Base-by-base conservation (phyloP, 2,888 invertebrate species). In the Boloria euphrosyne region DNA sequence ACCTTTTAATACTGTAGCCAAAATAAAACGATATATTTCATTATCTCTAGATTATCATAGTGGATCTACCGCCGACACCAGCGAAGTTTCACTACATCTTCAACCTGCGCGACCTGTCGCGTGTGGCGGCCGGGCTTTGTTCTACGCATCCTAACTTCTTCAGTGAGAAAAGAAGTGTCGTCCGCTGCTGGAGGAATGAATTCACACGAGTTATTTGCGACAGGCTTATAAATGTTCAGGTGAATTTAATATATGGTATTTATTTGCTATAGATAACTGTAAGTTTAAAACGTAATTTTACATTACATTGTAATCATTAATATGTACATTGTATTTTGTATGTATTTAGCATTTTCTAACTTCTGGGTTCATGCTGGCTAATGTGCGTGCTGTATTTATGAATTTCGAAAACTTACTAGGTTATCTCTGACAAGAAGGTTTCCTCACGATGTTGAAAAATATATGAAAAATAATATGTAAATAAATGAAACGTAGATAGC, bases 31-130 rank as follows among this genome's bases (percentile, higher is more conserved):
- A 17, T 17, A n/a, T 22, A 49, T 7, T 4, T 16, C 7, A 49
- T 31, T 44, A 13, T 54, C 22, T 3, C 80, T 49, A 96, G 96
- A 92, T 93, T 74, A 93, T 97, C 50, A 94, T 96, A 68, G 91
- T 93, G 18, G 96, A 97, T 69, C 89, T 98, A 62, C 97, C 98
- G 0, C 97, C 98, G 1, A 98, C 98, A 0, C 98, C 98, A 0
- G 95, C 96, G 5, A 98, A 97, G 86, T 98, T 98, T 89, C 98
- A 98, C 90, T 98, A 98, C 88, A 96, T 98, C 74, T 98, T 98
- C 91, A 98, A 98, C 87, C 94, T 98, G 85, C 94, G 98, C 54
- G 98, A 98, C 89, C 86, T 98, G 74, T 98, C 98, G 0, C 94
- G 97, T 65, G 95, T 98, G 69, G 95, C 95, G 74, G 95, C 95